Base-by-base conservation (phyloP, 1,140 invertebrate species). In the Colletes latitarsis region DNA sequence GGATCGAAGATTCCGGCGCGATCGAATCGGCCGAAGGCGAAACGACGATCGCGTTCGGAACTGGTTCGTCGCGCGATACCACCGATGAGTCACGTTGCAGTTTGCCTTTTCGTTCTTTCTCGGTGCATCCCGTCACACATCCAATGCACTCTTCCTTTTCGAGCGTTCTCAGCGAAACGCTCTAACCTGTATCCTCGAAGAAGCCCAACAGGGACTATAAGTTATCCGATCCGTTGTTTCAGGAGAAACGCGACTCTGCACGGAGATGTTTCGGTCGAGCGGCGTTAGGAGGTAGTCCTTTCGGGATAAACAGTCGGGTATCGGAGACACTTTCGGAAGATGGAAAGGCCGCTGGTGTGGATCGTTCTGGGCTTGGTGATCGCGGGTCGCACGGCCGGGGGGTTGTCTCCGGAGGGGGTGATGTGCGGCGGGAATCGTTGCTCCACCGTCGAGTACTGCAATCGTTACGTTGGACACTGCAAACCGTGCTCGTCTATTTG, bases 381-480 rank as follows among this genome's bases (percentile, higher is more conserved):
- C 6, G 12, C 0, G 14, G 21, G 43, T 3, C 9, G 6, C 17
- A 21, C 41, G 15, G 84, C 88, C 8, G 92, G 92, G 0, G 91
- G 89, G 52, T 82, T 94, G 2, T 90, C 92, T 58, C 87, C 93
- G 4, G 90, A 91, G 57, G 94, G 93, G 4, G 88, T 90, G 49
- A 90, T 91, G 14, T 95, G 94, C 76, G 94, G 94, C 0, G 92
- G 94, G 57, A 88, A 93, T 19, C 88, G 83, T 6, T 95, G 94
- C 79, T 89, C 90, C n/a, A 81, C 92, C 6, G 88, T 92, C n/a
- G 92, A 95, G 83, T 95, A 94, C 82, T 95, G 94, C 87, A 94
- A 94, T 15, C 89, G 91, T 0, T 94, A 93, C 74, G 94, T 94
- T 49, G 91, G 89, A 12, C 90, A 93, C 49, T 95, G 94, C 73